These are phyloP conservation scores for Ophion ventricosus DNA, from an alignment of 2,888 invertebrate genomes.

Conservation along the genomic window DNA sequence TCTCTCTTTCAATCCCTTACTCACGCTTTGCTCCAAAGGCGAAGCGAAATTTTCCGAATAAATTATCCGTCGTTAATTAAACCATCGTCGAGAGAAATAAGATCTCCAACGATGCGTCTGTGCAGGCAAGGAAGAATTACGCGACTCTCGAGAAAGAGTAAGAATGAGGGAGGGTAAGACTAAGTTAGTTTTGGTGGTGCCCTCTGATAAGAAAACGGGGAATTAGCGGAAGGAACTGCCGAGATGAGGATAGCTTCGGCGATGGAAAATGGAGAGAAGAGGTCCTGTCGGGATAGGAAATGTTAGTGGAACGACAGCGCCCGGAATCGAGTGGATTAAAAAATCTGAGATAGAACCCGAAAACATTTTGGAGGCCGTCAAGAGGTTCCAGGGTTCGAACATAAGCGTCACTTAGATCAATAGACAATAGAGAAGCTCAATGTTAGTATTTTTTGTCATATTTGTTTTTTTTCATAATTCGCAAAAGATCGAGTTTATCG, in stretches of 20 bases:
- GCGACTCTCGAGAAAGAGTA: constrained; percentile 22
- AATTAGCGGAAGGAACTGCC: constrained; percentile 34
- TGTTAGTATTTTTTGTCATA: too few species aligned
- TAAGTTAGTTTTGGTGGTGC: constrained; percentile 41
- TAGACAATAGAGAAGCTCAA: too few species aligned
- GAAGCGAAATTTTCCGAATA: constrained; percentile 63
- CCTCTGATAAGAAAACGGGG: constrained; percentile 43
- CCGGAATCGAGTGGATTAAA: neutral
- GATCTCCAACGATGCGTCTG: constrained; percentile 28
- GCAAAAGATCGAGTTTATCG: too few species aligned
- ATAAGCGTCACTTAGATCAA: neutral
- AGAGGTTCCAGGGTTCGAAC: neutral
- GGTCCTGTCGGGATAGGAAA: neutral
- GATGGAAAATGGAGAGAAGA: neutral
- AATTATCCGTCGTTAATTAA: constrained; percentile 66
- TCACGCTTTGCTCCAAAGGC: constrained; percentile 9
- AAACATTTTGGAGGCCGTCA: neutral
- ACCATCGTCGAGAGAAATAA: constrained; percentile 53
- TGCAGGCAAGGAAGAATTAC: constrained; percentile 9
- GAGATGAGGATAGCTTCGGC: constrained; percentile 7
- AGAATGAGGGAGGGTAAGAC: neutral
- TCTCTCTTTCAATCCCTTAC: constrained; percentile 1
- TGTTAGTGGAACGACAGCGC: neutral
- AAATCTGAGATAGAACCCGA: neutral
- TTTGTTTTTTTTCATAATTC: too few species aligned